phyloP scores from a whole-genome alignment of 2,888 invertebrate genomes.

The Acronicta leporina region DNA sequence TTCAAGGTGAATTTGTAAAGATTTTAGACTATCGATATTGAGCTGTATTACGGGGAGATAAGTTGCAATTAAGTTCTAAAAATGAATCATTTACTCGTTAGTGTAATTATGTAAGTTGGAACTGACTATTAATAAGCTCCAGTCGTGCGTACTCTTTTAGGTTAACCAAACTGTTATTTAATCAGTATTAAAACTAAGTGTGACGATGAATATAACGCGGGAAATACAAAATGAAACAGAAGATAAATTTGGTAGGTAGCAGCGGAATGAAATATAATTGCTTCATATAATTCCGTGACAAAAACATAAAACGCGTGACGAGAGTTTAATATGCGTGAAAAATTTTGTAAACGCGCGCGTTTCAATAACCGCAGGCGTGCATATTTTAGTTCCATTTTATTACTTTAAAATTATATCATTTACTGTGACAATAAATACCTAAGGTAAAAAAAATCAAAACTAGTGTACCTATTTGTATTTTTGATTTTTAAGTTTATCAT shows the following conservation, averaged over 20 bases:
- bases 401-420: constrained; percentile 14
- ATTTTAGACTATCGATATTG: too few relatives aligned
- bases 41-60: too few relatives aligned
- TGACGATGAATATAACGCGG: neutral
- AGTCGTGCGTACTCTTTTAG: neutral
- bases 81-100: too few relatives aligned
- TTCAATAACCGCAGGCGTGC: constrained; percentile 29
- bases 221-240: constrained; percentile 11
- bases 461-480: too few relatives aligned
- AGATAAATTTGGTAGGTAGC: constrained; percentile 39
- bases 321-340: constrained; percentile 49
- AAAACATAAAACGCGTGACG: constrained; percentile 49
- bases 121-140: too few relatives aligned
- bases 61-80: too few relatives aligned
- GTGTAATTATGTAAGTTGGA: too few relatives aligned
- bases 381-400: constrained; percentile 30
- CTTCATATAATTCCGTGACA: constrained; percentile 40
- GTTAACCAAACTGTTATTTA: neutral
- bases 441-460: too few relatives aligned
- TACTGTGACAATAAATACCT: neutral
- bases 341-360: constrained; percentile 39
- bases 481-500: too few relatives aligned
- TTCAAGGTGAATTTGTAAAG: neutral
- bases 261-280: constrained; percentile 37
- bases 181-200: too few relatives aligned